phyloP scores from a whole-genome alignment of 2,797 vertebrate genomes.

The Spinus olivaceus region DNA sequence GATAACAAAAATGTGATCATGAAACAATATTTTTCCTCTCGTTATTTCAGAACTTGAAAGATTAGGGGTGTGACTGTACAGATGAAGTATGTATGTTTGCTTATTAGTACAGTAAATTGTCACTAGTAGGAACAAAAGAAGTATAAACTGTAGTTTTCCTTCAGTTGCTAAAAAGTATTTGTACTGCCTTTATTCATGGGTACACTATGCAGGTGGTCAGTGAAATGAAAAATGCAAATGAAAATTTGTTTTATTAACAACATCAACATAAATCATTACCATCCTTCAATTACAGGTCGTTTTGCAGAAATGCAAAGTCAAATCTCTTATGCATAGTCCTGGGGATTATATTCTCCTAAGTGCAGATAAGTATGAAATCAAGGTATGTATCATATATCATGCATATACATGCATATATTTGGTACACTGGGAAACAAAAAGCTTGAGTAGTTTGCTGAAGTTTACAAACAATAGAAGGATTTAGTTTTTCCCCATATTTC shows the following conservation, averaged over 20 bases:
- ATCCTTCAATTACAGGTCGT: constrained; percentile 83
- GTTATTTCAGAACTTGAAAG: not conserved
- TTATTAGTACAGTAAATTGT: not conserved
- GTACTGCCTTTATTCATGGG: not conserved
- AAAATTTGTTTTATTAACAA: not conserved
- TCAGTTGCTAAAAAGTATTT: not conserved
- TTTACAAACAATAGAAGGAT: not conserved
- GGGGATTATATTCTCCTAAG: constrained; percentile 96
- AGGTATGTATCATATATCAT: constrained; percentile 77
- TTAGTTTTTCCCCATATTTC: not conserved
- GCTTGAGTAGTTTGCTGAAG: not conserved
- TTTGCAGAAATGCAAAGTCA: constrained; percentile 93
- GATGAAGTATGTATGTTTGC: not conserved
- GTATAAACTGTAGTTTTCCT: not conserved
- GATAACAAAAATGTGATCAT: not conserved
- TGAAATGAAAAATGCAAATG: not conserved
- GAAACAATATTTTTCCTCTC: not conserved
- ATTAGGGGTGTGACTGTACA: not conserved
- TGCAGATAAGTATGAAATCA: constrained; percentile 98
- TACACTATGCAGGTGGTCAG: not conserved
- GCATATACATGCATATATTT: not conserved
- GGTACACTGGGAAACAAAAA: not conserved
- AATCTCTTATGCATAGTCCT: constrained; percentile 94
- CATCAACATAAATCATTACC: not conserved
- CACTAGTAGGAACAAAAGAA: not conserved